These are phyloP conservation scores for Magallana angulata DNA, from an alignment of 1,140 invertebrate species.

Conservation along the genomic window DNA sequence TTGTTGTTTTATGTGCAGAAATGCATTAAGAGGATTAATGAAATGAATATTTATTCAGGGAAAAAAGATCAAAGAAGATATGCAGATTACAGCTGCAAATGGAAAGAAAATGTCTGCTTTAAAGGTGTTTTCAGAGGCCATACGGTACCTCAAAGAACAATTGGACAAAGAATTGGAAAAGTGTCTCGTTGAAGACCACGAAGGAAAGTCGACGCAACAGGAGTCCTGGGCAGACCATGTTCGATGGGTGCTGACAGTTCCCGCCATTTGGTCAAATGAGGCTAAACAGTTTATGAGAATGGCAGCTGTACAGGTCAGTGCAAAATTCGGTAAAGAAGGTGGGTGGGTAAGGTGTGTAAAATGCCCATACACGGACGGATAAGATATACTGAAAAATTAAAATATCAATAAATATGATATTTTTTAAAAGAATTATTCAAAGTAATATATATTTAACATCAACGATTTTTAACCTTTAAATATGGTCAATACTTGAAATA, in stretches of 20 bases:
- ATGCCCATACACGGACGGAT: no score
- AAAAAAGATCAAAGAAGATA: conserved; percentile 29
- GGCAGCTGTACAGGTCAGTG: conserved; percentile 34
- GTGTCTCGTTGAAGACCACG: background rate
- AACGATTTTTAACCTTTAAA: no score
- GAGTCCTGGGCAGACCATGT: background rate
- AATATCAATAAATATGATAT: no score
- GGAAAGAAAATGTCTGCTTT: conserved; percentile 43
- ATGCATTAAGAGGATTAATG: no score
- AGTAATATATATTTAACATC: no score
- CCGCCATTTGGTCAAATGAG: conserved; percentile 46
- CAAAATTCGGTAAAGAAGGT: no score
- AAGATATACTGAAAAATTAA: no score
- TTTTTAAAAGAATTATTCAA: no score
- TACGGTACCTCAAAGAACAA: conserved; percentile 31
- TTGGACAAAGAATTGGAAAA: background rate
- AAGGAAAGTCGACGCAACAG: background rate
- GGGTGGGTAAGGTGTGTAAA: no score
- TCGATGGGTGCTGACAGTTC: conserved; percentile 45
- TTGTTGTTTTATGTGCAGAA: no score
- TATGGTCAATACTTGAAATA: no score
- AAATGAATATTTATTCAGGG: background rate
- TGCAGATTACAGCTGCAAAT: conserved; percentile 10
- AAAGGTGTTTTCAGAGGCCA: conserved; percentile 40
- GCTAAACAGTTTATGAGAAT: conserved; percentile 52